Evolutionary conservation across 2,888 invertebrate genomes (phyloP).

Genomic region (Mylabris sibirica): DNA sequence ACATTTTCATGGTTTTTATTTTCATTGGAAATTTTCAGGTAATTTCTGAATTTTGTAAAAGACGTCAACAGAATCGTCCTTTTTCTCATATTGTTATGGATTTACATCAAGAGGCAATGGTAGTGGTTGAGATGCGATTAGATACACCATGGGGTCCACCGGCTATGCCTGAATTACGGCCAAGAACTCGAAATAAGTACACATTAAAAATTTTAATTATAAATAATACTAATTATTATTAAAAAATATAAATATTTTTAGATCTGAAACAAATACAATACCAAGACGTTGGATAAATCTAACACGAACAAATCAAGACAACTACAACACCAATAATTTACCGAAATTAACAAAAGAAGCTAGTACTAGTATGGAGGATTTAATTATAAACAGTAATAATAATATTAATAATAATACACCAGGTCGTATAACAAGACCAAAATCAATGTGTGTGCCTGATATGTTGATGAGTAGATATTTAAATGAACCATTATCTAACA

Average conservation of each 20-base stretch:
- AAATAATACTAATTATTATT: background rate
- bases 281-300: slow-evolving; percentile 55
- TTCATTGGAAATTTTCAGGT: slow-evolving; percentile 56
- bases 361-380: slow-evolving; percentile 65
- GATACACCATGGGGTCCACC: slow-evolving; percentile 59
- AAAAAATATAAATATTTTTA: slow-evolving; percentile 31
- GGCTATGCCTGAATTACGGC: slow-evolving; percentile 57
- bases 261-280: slow-evolving; percentile 49
- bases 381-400: slow-evolving; percentile 49
- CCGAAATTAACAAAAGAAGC: slow-evolving; percentile 61
- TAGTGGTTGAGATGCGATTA: slow-evolving; percentile 53
- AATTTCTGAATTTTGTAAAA: slow-evolving; percentile 67
- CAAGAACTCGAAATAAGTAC: slow-evolving; percentile 55
- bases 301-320: slow-evolving; percentile 34
- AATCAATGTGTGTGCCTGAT: slow-evolving; percentile 57
- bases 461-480: slow-evolving; percentile 34
- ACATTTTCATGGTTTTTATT: background rate
- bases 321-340: slow-evolving; percentile 31
- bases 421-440: slow-evolving; percentile 63
- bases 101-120: slow-evolving; percentile 65
- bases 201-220: background rate
- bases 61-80: slow-evolving; percentile 65
- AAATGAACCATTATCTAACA: slow-evolving; percentile 22
- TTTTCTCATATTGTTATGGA: slow-evolving; percentile 71
- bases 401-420: slow-evolving; percentile 51